Conservation (phyloP, 2,797 vertebrate genomes). For the Sebastes kiyomatsui region DNA sequence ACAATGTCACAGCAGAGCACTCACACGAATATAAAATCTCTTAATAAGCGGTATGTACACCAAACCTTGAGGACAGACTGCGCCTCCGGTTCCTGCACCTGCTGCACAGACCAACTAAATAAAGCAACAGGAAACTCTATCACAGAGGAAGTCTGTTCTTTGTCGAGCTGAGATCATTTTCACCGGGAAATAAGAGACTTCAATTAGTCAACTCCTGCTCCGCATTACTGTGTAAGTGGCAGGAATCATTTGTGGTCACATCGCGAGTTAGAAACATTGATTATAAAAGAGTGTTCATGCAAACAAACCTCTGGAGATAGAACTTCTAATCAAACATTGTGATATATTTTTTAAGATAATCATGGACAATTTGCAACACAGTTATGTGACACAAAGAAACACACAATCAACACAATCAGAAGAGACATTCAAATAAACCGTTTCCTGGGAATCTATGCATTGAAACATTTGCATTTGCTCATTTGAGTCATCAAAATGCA, state of each 20-base stretch:
- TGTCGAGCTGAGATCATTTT: slow-evolving; percentile 35
- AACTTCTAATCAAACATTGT: no score
- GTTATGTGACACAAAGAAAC: neutral
- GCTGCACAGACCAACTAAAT: slow-evolving; percentile 31
- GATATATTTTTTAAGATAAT: neutral
- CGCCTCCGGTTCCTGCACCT: neutral
- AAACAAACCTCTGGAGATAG: neutral
- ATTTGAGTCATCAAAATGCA: neutral
- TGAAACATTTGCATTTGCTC: neutral
- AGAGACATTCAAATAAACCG: neutral
- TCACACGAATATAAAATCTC: slow-evolving; percentile 45
- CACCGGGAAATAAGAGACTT: slow-evolving; percentile 27
- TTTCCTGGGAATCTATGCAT: neutral
- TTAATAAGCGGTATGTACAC: slow-evolving; percentile 10
- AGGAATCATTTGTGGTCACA: slow-evolving; percentile 42
- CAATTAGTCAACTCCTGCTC: neutral
- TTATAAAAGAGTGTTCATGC: neutral
- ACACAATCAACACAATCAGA: neutral
- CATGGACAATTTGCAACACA: neutral
- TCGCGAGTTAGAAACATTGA: slow-evolving; percentile 23
- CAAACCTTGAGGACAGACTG: neutral
- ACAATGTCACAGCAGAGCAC: slow-evolving; percentile 23
- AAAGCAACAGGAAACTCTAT: slow-evolving; percentile 48
- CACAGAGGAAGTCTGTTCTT: slow-evolving; percentile 13
- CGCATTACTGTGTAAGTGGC: slow-evolving; percentile 36